These are phyloP conservation scores for Setophaga kirtlandii DNA, from an alignment of 2,113 vertebrate species.

Conservation along the genomic window DNA sequence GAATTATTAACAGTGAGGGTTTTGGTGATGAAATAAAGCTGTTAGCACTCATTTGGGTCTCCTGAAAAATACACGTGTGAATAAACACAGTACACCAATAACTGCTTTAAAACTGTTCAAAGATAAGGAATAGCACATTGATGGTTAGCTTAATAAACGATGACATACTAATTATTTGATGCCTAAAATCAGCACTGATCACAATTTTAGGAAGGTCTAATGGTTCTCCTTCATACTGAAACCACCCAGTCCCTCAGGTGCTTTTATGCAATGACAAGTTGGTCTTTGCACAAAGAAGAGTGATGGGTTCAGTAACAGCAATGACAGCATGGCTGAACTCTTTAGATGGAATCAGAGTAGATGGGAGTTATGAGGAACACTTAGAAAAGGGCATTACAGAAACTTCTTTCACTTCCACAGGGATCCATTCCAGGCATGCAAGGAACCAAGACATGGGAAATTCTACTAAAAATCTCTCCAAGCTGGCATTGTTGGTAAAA, in stretches of 20 bases:
- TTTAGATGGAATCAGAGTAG: neutral
- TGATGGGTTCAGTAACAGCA: neutral
- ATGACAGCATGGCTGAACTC: neutral
- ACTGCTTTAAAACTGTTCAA: neutral
- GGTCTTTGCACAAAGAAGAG: neutral
- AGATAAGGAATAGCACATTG: neutral
- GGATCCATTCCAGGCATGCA: neutral
- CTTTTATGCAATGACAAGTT: neutral
- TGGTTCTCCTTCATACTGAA: neutral
- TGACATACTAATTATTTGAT: neutral
- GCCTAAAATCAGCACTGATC: neutral
- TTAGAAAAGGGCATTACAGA: neutral
- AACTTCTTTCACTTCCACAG: neutral
- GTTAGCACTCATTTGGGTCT: neutral
- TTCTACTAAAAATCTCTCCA: neutral
- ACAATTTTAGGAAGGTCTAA: neutral
- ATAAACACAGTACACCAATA: neutral
- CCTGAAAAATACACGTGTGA: neutral
- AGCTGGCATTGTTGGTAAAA: neutral
- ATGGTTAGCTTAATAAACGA: neutral
- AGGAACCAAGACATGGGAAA: neutral
- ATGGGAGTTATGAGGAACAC: neutral
- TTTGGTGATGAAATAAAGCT: neutral
- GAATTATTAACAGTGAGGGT: neutral
- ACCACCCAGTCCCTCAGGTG: neutral